Base-by-base conservation (phyloP, 2,113 vertebrate genomes). In the Catharus bicknelli region DNA sequence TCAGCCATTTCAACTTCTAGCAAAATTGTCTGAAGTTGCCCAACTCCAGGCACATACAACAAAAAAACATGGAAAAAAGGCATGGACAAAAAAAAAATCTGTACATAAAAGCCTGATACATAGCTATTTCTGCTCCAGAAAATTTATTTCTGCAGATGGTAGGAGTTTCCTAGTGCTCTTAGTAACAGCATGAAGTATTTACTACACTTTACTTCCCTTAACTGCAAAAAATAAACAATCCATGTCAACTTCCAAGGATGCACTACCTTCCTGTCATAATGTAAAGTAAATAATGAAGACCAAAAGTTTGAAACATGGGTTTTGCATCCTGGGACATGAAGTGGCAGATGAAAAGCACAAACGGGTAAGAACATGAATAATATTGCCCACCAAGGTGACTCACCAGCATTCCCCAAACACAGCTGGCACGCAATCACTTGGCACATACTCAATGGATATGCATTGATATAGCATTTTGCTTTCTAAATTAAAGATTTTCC, bases 201-300 rank as follows among this genome's bases (percentile, higher is more conserved):
- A 86, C 26, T 76, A 75, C 2, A 16, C 19, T 90, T 53, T 48
- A 34, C 25, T 77, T 89, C 59, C 64, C 66, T 76, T 82, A 90
- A 87, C 67, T 79, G 83, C 89, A 87, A 82, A 75, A 87, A 92
- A 85, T n/a, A 90, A 90, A 79, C 62, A 82, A 79, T 54, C 50
- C 30, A 32, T 10, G 2, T 66, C 40, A 82, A 32, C 11, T 89
- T 20, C 34, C 64, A 58, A 81, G 48, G 70, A 61, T 67, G 34
- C 20, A 32, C 18, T 38, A 62, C 40, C 38, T 86, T 80, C 68
- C 23, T 29, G 9, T 50, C 4, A 0, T 55, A 34, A n/a, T 22
- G 15, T 58, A 29, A 72, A 75, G 47, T 47, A 21, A 48, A 34
- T 38, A 92, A 82, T 32, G 62, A 86, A 94, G 82, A 64, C 20